Base-by-base conservation (phyloP, 1,140 invertebrate species). In the Anoplophora glabripennis region DNA sequence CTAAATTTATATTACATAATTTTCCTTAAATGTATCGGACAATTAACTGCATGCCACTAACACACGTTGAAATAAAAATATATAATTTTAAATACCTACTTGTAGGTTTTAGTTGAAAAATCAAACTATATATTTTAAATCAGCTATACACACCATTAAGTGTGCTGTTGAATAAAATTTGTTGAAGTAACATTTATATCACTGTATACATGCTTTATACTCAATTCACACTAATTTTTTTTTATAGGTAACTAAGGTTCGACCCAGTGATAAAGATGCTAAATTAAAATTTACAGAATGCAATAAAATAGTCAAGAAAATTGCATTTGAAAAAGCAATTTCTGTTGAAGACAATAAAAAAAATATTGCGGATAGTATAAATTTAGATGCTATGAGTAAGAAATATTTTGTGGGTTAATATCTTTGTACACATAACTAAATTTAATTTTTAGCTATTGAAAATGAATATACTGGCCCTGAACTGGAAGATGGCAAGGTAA, bases 311-410 rank as follows among this genome's bases (percentile, higher is more conserved):
- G 90, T 98, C 3, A 93, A 90, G 75, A 89, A 90, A 79, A 83
- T 93, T 61, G 93, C 94, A 1, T 99, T 99, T 80, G 92, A 97
- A 76, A 95, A 94, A 78, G 98, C 98, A 1, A 99, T 99, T 71
- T 85, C 94, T 9, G 89, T 94, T 1, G 94, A 99, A 67, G 90
- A 95, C 59, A 84, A 86, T 21, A 89, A 89, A 71, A 93, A 90
- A 67, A 89, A 86, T 71, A 84, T 98, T 61, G 87, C 92, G 4
- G 93, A 96, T 59, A 81, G 79, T 55, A 89, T 98, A 63, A 88
- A 98, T 76, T 78, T 97, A 67, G 93, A 96, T 71, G 82, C 83
- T 52, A 96, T 98, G 86, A 85, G 93, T 96, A 83, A 83, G 84
- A 84, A 61, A 61, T 59, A 37, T 53, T 52, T 17, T 53, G 2